Evolutionary conservation across 2,888 invertebrate species (phyloP).

Genomic region (Drosophila limbata): DNA sequence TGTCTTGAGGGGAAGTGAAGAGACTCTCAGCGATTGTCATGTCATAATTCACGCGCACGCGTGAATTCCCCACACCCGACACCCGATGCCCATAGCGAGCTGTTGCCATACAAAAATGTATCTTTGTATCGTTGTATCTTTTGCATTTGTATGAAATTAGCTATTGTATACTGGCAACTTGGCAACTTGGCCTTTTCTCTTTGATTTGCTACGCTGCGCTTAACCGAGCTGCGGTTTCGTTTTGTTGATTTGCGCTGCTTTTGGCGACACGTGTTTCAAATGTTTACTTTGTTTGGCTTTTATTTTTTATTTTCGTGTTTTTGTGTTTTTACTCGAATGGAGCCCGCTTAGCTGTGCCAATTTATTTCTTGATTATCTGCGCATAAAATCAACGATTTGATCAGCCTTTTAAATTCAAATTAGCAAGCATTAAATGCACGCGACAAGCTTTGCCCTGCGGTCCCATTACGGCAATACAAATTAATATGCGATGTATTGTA

Average conservation of each 20-base stretch:
- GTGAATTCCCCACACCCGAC: constrained; percentile 35
- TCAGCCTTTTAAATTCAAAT: constrained; percentile 77
- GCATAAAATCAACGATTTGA: constrained; percentile 68
- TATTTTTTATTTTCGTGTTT: constrained; percentile 14
- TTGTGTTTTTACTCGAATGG: constrained; percentile 29
- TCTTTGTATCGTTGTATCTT: constrained; percentile 38
- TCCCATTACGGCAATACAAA: neutral
- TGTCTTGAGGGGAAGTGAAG: constrained; percentile 1
- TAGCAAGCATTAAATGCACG: constrained; percentile 74
- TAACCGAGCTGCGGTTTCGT: constrained; percentile 49
- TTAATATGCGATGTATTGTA: constrained; percentile 7
- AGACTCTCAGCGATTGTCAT: constrained; percentile 30
- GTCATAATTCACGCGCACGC: constrained; percentile 75
- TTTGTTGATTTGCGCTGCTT: constrained; percentile 50
- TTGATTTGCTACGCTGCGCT: constrained; percentile 42
- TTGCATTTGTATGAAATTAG: constrained; percentile 41
- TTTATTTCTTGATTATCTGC: constrained; percentile 73
- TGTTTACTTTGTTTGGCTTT: constrained; percentile 56
- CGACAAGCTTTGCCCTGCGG: constrained; percentile 44
- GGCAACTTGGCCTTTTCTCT: constrained; percentile 50
- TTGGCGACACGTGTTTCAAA: constrained; percentile 78
- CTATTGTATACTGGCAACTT: constrained; percentile 23
- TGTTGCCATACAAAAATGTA: constrained; percentile 49
- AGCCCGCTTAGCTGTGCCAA: constrained; percentile 62
- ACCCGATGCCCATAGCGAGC: constrained; percentile 7